Base-by-base conservation (phyloP, 2,113 vertebrate genomes). In the Corythoichthys intestinalis region DNA sequence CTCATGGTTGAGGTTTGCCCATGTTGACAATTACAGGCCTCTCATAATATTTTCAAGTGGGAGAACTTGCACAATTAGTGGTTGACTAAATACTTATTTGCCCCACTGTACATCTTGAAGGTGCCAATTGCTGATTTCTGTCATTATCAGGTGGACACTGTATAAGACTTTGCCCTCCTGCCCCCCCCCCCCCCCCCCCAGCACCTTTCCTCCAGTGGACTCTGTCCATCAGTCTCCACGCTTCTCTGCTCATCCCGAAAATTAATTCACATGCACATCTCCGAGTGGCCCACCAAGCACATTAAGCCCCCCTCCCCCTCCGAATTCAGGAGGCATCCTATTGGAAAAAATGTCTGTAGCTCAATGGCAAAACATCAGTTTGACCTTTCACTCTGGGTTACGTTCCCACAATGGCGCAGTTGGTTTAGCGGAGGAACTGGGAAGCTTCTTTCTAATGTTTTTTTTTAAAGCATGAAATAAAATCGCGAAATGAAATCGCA, bases 221-320 rank as follows among this genome's bases (percentile, higher is more conserved):
- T 87, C 80, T 87, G 83, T 39, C 80, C 77, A 72, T 65, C 73
- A 69, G 85, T 90, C 90, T 92, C 90, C 90, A 85, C 72, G 90
- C 89, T 93, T 83, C 88, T 90, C 73, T 93, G 93, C 92, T 90
- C 90, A 90, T 87, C 87, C 87, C 67, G 82, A 87, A 92, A 93
- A 91, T 88, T 88, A 93, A 94, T 93, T 92, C 91, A 93, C 90
- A 87, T 79, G 90, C 90, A 93, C 91, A 91, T 91, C 91, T 91
- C 88, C 71, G 78, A 88, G 74, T 78, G 34, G 57, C 84, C 71
- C 70, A 82, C 81, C 83, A n/a, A 88, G 79, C 84, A 91, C 88
- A 90, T 91, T 92, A 91, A 91, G 56, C 48, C 13, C 48, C 48
- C 13, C 48, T 12, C 34, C 34, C 53, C 10, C 34, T 1, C 1